phyloP scores from a whole-genome alignment of 2,113 vertebrate genomes.

The Syrmaticus mikado region DNA sequence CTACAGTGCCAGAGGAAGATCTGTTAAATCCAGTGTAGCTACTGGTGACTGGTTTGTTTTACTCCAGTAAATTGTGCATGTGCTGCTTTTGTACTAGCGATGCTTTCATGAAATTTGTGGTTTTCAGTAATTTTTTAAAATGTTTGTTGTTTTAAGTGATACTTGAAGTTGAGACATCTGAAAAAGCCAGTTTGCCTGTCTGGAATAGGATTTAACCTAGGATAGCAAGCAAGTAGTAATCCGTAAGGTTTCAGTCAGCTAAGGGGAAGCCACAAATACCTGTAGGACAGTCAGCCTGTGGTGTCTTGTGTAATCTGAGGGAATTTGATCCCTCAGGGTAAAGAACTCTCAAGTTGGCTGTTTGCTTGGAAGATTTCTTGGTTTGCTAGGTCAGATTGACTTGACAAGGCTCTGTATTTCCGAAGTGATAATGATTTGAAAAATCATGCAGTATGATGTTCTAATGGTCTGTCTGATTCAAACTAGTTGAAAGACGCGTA shows the following conservation, averaged over 20 bases:
- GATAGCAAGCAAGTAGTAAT: neutral
- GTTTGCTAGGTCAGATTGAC: neutral
- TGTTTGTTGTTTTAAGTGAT: neutral
- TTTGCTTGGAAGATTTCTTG: neutral
- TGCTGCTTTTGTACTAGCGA: neutral
- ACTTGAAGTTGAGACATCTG: neutral
- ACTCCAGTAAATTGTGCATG: neutral
- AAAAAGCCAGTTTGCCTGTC: neutral
- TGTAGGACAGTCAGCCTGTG: neutral
- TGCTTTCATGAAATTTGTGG: neutral
- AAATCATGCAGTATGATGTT: neutral
- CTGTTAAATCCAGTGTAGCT: neutral
- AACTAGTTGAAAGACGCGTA: neutral
- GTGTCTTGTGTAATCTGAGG: neutral
- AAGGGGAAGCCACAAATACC: neutral
- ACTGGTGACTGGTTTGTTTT: neutral
- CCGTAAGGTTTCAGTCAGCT: neutral
- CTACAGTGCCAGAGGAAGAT: neutral
- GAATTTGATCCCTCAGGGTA: neutral
- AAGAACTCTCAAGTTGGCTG: neutral
- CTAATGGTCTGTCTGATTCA: neutral
- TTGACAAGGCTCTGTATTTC: neutral
- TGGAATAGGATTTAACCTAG: neutral
- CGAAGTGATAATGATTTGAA: neutral
- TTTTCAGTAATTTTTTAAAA: neutral